These are phyloP conservation scores for Heliconius congener DNA, from an alignment of 1,140 invertebrate species.

Conservation along the genomic window DNA sequence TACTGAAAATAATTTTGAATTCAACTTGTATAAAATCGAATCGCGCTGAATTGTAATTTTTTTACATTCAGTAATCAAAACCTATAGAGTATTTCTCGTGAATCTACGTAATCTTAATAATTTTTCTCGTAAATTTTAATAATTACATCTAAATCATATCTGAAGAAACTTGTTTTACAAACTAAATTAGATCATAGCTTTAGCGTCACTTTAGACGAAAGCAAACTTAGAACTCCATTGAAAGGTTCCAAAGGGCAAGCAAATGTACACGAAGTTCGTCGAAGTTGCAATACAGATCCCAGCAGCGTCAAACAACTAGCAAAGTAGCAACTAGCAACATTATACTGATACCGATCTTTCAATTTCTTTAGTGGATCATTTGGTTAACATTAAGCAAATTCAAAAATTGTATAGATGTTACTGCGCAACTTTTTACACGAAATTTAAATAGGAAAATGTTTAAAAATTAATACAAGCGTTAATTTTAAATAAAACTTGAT, in stretches of 20 bases:
- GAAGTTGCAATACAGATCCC: background rate
- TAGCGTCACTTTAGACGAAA: background rate
- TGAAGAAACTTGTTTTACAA: background rate
- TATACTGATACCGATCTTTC: background rate
- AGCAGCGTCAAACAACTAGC: background rate
- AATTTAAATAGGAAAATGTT: background rate
- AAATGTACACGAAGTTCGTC: slow-evolving; percentile 7
- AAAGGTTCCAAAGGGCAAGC: slow-evolving; percentile 2
- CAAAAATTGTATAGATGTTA: too few species aligned
- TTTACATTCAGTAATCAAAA: too few species aligned
- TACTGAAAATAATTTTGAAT: too few species aligned
- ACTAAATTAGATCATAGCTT: background rate
- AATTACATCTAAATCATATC: background rate
- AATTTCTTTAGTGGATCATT: background rate
- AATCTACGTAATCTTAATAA: too few species aligned
- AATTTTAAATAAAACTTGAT: background rate
- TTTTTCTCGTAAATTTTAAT: too few species aligned
- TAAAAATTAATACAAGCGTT: background rate
- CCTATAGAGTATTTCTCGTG: too few species aligned
- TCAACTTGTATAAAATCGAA: too few species aligned
- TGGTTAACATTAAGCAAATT: background rate
- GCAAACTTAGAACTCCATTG: background rate
- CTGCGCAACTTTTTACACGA: background rate
- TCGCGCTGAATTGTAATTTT: too few species aligned
- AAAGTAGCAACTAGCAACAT: background rate